Evolutionary conservation across 2,113 vertebrate species (phyloP), one percentile per base, ranked within the genome.

Genomic region (Poeciliopsis occidentalis): DNA sequence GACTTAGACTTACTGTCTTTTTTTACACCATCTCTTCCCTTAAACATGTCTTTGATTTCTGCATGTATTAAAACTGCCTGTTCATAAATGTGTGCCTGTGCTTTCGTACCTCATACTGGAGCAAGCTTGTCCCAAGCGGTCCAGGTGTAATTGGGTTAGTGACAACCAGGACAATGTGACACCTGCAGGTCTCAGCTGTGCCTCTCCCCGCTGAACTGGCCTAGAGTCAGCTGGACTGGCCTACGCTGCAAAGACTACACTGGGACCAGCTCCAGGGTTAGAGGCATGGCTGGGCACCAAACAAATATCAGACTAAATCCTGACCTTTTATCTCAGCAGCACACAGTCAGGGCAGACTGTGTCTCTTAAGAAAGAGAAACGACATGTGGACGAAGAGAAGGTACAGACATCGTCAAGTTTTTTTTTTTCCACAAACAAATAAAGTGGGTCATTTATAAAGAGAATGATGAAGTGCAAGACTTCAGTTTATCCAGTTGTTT

Each of bases 121-220:
- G 70, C 5, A 24, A 69, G 29, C 0, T 0, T 76, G 65, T 88
- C 87, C 85, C 82, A 17, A 15, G 89, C 3, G 75, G 67, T 87
- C 87, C 90, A 86, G 86, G 86, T 93, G 86, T 90, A 90, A 90
- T 88, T 92, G 90, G 92, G 90, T 92, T 91, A 88, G 89, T 90
- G 89, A 92, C 90, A 89, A 89, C 80, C 86, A 88, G 85, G 90
- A 89, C 92, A 91, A 91, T 87, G 89, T 91, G 89, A 90, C 88
- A 91, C 89, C 90, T 92, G 90, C 86, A 84, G 80, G 81, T 87
- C 87, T 89, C 90, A 89, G 89, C 87, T 92, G 91, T 73, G 76
- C 73, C 54, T 82, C 73, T 89, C 88, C 85, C 84, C 0, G 3
- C 73, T 84, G 85, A 83, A 83, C 83, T 91, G 91, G 91, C 90